A percentile compares a stretch with the other conserved stretches of the same genome.
Evolutionary conservation across 2,797 vertebrate genomes (phyloP).

Genomic region (Harpagifer antarcticus): DNA sequence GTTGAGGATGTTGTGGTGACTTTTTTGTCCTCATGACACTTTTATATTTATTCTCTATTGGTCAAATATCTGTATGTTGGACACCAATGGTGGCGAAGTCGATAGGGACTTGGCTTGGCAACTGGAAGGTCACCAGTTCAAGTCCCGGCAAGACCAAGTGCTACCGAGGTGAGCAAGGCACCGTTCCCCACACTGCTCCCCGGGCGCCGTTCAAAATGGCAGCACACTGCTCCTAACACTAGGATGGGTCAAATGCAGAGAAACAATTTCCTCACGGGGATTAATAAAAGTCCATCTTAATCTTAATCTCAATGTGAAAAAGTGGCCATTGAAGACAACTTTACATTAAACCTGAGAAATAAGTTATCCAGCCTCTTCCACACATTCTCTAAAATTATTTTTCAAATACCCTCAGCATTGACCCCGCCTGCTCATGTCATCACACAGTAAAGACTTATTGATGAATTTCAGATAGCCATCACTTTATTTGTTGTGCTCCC

Average conservation of each 20-base stretch:
- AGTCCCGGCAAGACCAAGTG: no score
- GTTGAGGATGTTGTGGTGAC: neutral
- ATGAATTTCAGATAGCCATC: constrained; percentile 24
- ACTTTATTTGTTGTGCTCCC: constrained; percentile 23
- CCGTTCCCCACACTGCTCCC: no score
- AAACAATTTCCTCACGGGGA: no score
- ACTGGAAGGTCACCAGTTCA: no score
- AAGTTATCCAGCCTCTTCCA: neutral
- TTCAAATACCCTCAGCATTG: neutral
- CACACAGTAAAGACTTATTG: constrained; percentile 28
- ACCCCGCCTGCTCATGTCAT: constrained; percentile 4
- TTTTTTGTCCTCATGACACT: neutral
- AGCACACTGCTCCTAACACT: no score
- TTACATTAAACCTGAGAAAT: neutral
- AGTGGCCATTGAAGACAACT: neutral
- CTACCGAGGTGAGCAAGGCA: no score
- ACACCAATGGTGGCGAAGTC: no score
- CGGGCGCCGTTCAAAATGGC: no score
- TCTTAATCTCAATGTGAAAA: no score
- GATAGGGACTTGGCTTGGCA: no score
- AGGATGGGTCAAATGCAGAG: no score
- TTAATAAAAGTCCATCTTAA: no score
- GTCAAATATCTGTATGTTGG: neutral
- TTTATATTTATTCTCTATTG: neutral
- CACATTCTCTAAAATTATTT: neutral